A percentile compares a stretch with the other conserved stretches of the same genome.
phyloP scores from a whole-genome alignment of 2,113 vertebrate species.

The Hemichromis elongatus region DNA sequence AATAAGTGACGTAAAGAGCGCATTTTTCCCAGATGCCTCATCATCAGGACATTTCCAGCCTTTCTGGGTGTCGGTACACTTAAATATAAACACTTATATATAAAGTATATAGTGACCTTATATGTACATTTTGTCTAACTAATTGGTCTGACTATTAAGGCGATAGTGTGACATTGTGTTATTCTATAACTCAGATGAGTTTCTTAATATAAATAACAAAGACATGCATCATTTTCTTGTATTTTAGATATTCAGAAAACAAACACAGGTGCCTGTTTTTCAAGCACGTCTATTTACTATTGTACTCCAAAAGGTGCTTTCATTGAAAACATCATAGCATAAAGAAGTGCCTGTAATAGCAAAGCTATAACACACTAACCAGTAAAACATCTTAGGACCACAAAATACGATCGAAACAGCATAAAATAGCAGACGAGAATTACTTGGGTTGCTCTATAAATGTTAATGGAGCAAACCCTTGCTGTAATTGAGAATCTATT shows the following conservation, averaged over 20 bases:
- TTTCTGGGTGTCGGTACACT: neutral
- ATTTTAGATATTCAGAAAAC: neutral
- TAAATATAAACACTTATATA: neutral
- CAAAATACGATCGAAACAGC: neutral
- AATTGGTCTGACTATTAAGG: neutral
- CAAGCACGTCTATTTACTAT: neutral
- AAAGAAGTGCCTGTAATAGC: neutral
- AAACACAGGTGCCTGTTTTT: neutral
- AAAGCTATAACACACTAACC: neutral
- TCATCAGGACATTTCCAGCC: neutral
- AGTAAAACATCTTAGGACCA: neutral
- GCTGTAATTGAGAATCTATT: neutral
- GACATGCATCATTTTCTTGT: neutral
- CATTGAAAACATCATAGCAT: neutral
- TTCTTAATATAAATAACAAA: neutral
- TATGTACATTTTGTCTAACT: neutral
- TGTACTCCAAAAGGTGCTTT: neutral
- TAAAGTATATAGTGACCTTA: neutral
- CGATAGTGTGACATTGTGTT: neutral
- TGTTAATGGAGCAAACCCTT: neutral
- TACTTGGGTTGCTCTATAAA: neutral
- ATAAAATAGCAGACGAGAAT: neutral
- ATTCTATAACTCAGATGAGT: neutral
- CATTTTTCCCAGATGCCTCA: neutral
- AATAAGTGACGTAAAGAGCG: neutral